These are phyloP conservation scores for Poecilia picta DNA, from an alignment of 2,797 vertebrate genomes.

Conservation along the genomic window DNA sequence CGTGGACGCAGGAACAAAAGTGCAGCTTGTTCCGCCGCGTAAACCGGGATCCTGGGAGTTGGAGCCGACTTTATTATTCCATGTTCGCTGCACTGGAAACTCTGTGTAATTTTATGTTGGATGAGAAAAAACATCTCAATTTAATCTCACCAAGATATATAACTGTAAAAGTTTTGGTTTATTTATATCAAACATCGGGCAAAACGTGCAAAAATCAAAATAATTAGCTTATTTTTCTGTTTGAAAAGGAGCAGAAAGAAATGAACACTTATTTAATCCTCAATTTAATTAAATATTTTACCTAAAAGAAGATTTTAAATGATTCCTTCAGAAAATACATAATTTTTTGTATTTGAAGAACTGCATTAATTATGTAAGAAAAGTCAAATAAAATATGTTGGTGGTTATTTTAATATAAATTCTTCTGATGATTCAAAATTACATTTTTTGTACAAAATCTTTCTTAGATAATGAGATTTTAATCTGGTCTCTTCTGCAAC, in stretches of 20 bases:
- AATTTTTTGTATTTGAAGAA: not conserved
- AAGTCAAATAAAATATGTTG: too few species aligned
- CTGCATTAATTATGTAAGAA: not conserved
- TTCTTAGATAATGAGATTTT: too few species aligned
- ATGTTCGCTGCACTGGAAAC: not conserved
- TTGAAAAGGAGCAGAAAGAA: too few species aligned
- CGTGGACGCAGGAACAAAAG: not conserved
- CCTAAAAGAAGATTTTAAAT: not conserved
- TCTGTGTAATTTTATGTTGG: not conserved
- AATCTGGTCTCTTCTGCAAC: too few species aligned
- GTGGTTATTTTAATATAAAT: too few species aligned
- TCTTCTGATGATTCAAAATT: too few species aligned
- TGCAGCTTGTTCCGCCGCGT: not conserved
- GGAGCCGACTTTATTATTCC: not conserved
- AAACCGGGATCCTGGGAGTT: not conserved
- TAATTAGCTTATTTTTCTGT: too few species aligned
- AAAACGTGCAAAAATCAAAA: too few species aligned
- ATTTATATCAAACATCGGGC: too few species aligned
- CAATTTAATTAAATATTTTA: too few species aligned
- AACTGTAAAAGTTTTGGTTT: not conserved
- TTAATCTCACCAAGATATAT: not conserved
- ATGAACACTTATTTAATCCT: too few species aligned
- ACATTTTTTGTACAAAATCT: too few species aligned
- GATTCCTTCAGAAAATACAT: not conserved
- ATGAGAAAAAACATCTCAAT: not conserved